Base-by-base conservation (phyloP, 2,113 vertebrate species). In the Poeciliopsis retropinna region DNA sequence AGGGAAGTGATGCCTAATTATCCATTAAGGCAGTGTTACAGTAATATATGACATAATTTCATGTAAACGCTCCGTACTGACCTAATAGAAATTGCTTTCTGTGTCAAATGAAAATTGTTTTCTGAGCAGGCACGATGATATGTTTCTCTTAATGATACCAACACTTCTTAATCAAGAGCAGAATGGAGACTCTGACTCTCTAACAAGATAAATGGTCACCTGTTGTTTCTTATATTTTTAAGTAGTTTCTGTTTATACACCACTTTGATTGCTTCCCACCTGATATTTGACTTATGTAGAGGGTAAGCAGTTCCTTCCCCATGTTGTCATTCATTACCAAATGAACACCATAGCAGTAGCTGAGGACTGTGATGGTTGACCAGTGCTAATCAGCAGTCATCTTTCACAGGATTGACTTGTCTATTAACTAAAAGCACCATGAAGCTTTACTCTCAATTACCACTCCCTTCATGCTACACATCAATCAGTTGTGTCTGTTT, bases 351-450 rank as follows among this genome's bases (percentile, higher is more conserved):
- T 73, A n/a, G 70, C 75, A 30, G 9, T 63, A 32, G 84, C 57
- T 60, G 67, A 47, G 75, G 86, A 72, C 83, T 72, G 47, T 67
- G 70, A 73, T 85, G 88, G 89, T 92, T 92, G 92, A 92, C 88
- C 84, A 91, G 89, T 85, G 78, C 82, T 91, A 91, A 94, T 94
- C 88, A 92, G 85, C 82, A 78, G 85, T 75, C 89, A 93, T 95
- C 91, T 92, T 94, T 94, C 92, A 93, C 89, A 91, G 78, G 80
- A 75, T 79, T 94, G 91, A 94, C 93, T 94, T 82, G 89, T 92
- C 92, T 92, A 94, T 95, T 94, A 95, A 94, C 92, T 93, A 94
- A 94, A 94, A 93, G 93, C 92, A 92, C 90, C 64, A 75, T 89
- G 82, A 87, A 92, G 91, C 91, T 94, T 92, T 95, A 89, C 89